Evolutionary conservation across 1,140 invertebrate genomes (phyloP).

Genomic region (Homarus americanus): DNA sequence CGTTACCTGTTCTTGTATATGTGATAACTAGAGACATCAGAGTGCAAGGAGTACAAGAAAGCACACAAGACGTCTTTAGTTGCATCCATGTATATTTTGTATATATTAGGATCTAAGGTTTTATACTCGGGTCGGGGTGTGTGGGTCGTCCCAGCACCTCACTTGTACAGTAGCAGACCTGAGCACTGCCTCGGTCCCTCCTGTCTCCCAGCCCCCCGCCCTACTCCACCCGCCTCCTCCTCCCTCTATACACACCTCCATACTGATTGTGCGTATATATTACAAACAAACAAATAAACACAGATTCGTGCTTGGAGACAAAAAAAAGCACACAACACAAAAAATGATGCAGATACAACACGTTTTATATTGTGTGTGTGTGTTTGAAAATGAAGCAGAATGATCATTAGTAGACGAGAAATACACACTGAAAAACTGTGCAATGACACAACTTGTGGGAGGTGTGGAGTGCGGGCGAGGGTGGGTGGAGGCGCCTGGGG

Average conservation of each 20-base stretch:
- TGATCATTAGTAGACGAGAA: background rate
- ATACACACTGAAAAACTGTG: no score
- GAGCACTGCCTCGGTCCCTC: conserved; percentile 13
- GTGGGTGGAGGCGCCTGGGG: background rate
- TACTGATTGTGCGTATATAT: background rate
- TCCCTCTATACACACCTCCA: background rate
- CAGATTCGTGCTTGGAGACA: conserved; percentile 30
- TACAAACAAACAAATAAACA: conserved; percentile 25
- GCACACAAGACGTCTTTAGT: conserved; percentile 19
- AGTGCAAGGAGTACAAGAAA: conserved; percentile 12
- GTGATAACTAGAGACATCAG: conserved; percentile 51
- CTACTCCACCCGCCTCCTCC: background rate
- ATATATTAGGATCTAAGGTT: conserved; percentile 56
- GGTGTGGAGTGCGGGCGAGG: background rate
- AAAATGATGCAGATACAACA: no score
- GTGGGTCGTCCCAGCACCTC: conserved; percentile 52
- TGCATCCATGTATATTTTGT: conserved; percentile 65
- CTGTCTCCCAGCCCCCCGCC: background rate
- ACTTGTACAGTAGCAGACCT: conserved; percentile 61
- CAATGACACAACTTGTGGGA: background rate
- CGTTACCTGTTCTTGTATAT: conserved; percentile 60
- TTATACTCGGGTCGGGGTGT: conserved; percentile 65
- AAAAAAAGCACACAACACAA: no score
- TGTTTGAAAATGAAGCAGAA: no score
- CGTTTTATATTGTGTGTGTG: no score